Evolutionary conservation across 2,113 vertebrate genomes (phyloP).

Genomic region (Platichthys stellatus): DNA sequence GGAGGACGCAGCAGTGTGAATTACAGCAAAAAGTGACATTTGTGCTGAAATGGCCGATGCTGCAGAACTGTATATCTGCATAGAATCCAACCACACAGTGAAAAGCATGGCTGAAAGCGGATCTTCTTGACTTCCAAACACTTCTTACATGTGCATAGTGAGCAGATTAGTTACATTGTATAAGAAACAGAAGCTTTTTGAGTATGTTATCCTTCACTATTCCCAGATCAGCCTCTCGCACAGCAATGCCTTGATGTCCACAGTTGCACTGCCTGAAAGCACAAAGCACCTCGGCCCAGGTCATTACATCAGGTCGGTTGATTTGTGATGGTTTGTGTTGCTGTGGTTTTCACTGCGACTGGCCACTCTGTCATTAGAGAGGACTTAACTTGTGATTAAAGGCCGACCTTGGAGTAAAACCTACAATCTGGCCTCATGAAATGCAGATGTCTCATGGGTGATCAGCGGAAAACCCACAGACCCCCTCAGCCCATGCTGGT

Average conservation of each 20-base stretch:
- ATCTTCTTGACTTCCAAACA: neutral
- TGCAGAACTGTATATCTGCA: constrained; percentile 26
- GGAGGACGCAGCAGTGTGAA: constrained; percentile 17
- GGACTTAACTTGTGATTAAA: constrained; percentile 56
- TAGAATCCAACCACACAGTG: constrained; percentile 1
- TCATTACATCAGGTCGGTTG: constrained; percentile 28
- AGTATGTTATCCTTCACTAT: constrained; percentile 15
- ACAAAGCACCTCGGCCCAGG: constrained; percentile 10
- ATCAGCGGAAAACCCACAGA: constrained; percentile 25
- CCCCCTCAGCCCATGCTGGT: constrained; percentile 1
- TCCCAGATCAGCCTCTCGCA: neutral
- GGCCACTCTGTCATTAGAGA: constrained; percentile 40
- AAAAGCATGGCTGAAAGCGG: neutral
- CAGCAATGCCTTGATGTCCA: constrained; percentile 5
- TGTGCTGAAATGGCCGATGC: constrained; percentile 26
- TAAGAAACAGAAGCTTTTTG: neutral
- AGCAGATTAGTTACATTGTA: no score
- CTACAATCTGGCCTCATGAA: constrained; percentile 46
- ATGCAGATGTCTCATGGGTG: constrained; percentile 52
- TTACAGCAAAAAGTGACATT: constrained; percentile 1
- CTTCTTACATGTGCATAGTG: neutral
- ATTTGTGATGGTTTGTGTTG: constrained; percentile 25
- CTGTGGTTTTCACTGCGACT: constrained; percentile 42
- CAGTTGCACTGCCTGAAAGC: constrained; percentile 10
- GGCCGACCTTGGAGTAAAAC: constrained; percentile 36